Conservation (phyloP, 2,113 vertebrate species). For the Apaloderma vittatum region DNA sequence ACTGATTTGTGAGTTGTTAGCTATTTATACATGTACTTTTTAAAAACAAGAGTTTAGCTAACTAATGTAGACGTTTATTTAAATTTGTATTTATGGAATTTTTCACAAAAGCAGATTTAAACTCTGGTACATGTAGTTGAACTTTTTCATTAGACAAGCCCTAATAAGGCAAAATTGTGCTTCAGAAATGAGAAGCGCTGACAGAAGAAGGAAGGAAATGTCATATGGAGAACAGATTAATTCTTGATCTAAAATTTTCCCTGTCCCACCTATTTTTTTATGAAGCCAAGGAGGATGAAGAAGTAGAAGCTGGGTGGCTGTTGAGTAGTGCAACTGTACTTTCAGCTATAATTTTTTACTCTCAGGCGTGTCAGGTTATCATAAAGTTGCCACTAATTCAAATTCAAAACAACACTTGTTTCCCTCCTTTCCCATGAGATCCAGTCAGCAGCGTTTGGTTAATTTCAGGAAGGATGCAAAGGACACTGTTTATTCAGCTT, state of each 20-base stretch:
- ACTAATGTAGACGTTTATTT: not conserved
- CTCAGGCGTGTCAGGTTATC: not conserved
- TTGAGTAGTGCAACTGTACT: not conserved
- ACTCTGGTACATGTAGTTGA: not conserved
- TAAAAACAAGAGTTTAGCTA: not conserved
- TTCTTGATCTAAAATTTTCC: not conserved
- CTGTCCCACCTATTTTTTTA: rapidly evolving
- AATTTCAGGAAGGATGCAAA: not conserved
- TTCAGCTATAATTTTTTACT: not conserved
- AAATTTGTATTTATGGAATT: not conserved
- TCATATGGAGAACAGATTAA: not conserved
- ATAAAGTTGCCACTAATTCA: not conserved
- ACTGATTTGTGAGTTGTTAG: not conserved
- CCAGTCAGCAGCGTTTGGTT: not conserved
- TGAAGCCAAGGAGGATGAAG: not conserved
- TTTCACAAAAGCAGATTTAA: not conserved
- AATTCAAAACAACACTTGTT: not conserved
- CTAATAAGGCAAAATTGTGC: not conserved
- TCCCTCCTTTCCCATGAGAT: not conserved
- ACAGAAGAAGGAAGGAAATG: not conserved
- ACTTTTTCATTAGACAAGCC: not conserved
- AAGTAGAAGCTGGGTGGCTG: not conserved
- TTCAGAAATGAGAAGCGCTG: not conserved
- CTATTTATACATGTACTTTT: not conserved
- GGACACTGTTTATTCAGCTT: not conserved